Percentiles rank a stretch among this genome's conserved stretches.
phyloP scores from a whole-genome alignment of 2,797 vertebrate species.

The Erpetoichthys calabaricus region DNA sequence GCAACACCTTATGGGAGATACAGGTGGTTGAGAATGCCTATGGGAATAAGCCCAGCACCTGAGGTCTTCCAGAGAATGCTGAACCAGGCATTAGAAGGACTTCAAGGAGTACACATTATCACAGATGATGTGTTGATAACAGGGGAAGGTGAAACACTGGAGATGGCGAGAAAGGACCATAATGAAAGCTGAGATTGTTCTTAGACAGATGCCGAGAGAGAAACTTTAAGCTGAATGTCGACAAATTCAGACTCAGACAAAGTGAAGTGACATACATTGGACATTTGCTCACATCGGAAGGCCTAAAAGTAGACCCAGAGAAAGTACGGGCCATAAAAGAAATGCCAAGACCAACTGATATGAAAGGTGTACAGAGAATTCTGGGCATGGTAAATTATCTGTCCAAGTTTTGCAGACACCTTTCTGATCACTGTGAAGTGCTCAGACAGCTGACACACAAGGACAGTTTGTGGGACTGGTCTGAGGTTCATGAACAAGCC shows the following conservation, averaged over 20 bases:
- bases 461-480: conserved; percentile 12
- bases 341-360: conserved; percentile 8
- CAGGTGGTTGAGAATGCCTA: conserved; percentile 10
- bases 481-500: not conserved
- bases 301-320: conserved; percentile 10
- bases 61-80: conserved; percentile 18
- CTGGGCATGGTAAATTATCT: conserved; percentile 3
- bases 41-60: conserved; percentile 5
- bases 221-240: conserved; percentile 13
- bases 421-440: conserved; percentile 15
- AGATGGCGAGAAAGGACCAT: conserved; percentile 4
- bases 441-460: conserved; percentile 18
- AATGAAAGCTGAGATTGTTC: no score
- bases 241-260: conserved; percentile 9
- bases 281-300: conserved; percentile 8
- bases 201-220: conserved; percentile 2
- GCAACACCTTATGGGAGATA: conserved; percentile 11
- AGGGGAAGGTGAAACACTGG: no score
- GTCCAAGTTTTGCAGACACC: no score
- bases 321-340: conserved; percentile 6
- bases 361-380: conserved; percentile 7
- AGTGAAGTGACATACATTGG: conserved; percentile 11
- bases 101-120: conserved; percentile 12
- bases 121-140: no score
- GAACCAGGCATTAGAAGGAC: conserved; percentile 6